Evolutionary conservation across 1,140 invertebrate genomes (phyloP).

Genomic region (Drosophila ercepeae): DNA sequence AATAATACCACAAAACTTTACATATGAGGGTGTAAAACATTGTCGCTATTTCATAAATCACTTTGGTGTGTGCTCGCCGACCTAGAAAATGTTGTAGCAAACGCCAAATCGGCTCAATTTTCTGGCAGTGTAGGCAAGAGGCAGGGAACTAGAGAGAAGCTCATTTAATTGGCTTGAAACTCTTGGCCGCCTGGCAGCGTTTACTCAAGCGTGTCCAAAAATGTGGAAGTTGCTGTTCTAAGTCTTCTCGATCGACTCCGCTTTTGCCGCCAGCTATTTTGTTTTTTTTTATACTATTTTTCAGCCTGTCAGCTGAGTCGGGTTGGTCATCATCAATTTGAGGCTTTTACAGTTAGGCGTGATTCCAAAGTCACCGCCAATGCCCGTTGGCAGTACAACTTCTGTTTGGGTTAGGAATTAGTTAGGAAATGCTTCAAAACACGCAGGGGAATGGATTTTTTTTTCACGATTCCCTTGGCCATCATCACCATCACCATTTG

Average conservation of each 20-base stretch:
- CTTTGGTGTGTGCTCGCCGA: conserved; percentile 56
- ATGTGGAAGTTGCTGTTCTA: conserved; percentile 49
- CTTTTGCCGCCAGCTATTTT: conserved; percentile 14
- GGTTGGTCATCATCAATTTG: conserved; percentile 66
- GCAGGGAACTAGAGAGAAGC: conserved; percentile 23
- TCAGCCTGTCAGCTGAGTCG: conserved; percentile 35
- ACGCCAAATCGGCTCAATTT: conserved; percentile 12
- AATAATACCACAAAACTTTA: conserved; percentile 55
- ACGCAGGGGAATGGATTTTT: conserved; percentile 13
- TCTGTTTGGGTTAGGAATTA: conserved; percentile 16
- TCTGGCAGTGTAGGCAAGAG: conserved; percentile 36
- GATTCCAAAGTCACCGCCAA: conserved; percentile 49
- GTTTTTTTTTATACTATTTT: not conserved
- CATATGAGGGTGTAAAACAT: conserved; percentile 25
- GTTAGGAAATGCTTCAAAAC: not conserved
- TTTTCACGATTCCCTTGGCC: not conserved
- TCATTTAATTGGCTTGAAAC: conserved; percentile 67
- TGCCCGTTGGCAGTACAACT: conserved; percentile 29
- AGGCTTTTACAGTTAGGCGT: conserved; percentile 68
- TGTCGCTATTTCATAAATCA: conserved; percentile 62
- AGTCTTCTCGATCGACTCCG: conserved; percentile 36
- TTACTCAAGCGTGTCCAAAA: conserved; percentile 70
- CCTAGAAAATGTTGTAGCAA: conserved; percentile 53
- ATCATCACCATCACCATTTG: not conserved
- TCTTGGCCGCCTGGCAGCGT: conserved; percentile 28